These are phyloP conservation scores for Leontopithecus rosalia DNA, from an alignment of 2,797 vertebrate genomes.

Conservation along the genomic window DNA sequence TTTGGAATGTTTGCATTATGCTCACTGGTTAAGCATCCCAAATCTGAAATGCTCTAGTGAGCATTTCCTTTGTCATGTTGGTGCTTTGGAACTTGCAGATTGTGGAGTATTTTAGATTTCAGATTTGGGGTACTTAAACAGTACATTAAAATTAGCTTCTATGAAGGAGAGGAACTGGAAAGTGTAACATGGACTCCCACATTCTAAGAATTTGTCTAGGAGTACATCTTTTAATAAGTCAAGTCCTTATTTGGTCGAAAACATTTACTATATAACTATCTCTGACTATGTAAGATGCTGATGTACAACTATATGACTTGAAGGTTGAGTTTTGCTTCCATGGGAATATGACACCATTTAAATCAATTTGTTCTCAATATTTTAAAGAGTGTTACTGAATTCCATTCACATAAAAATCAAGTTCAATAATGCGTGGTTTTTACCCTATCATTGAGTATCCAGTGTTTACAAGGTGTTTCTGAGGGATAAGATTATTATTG, in stretches of 20 bases:
- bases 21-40: not conserved
- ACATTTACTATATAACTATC: not conserved
- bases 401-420: not conserved
- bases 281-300: not conserved
- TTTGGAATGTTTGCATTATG: not conserved
- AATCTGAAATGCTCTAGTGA: not conserved
- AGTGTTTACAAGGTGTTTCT: not conserved
- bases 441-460: not conserved
- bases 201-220: not conserved
- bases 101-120: not conserved
- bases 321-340: conserved; percentile 22
- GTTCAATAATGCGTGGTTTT: not conserved
- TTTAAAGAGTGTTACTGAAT: conserved; percentile 12
- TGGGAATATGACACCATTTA: not conserved
- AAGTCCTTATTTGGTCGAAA: not conserved
- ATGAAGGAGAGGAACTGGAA: not conserved
- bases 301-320: not conserved
- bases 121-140: not conserved
- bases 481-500: not conserved
- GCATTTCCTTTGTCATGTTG: not conserved
- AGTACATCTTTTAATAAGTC: not conserved
- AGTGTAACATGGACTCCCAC: not conserved
- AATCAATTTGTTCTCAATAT: not conserved
- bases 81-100: not conserved
- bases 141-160: not conserved